Evolutionary conservation across 1,140 invertebrate species (phyloP), one percentile per base, ranked within the genome.

Genomic region (Chironomus striatipennis): DNA sequence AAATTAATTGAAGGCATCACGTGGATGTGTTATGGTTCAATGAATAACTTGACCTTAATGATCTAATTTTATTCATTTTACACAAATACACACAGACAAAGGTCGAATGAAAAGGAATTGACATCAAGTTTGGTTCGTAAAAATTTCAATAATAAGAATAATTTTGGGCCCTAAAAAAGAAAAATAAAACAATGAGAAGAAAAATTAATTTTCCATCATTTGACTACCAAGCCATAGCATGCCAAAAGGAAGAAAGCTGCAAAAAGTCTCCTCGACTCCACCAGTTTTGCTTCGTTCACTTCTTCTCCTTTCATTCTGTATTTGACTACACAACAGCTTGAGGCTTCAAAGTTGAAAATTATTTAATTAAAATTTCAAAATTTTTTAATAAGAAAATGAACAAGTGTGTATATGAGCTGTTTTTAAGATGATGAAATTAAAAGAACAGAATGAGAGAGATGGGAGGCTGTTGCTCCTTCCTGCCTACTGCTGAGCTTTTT

Each of bases 321-420:
- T 70, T 70, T 70, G 65, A 70, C 65, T 70, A 70, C 17, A 70
- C 65, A 70, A 70, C 65, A 70, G 65, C 65, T 70, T 70, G 65
- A 70, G 65, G 65, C 65, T 70, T 70, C 65, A 70, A 70, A 70
- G 5, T 70, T 70, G 65, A 70, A 18, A 70, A 70, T 70, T 70
- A 70, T 70, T 70, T 70, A 70, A 70, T 70, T 70, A 70, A 70
- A 70, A 70, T 70, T 70, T 70, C 65, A 70, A 70, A 70, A 70
- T 70, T 70, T 34, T 34, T 70, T 70, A 70, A 70, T 70, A 70
- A 70, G 65, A 70, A 70, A 70, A 70, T 70, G 65, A 70, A 70
- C 65, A 21, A 70, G 65, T 57, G 47, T 57, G 47, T 57, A 57
- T 57, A 15, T 57, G 47, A 57, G 47, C 47, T 57, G 47, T 57